Evolutionary conservation across 2,113 vertebrate genomes (phyloP).

Genomic region (Antidorcas marsupialis): DNA sequence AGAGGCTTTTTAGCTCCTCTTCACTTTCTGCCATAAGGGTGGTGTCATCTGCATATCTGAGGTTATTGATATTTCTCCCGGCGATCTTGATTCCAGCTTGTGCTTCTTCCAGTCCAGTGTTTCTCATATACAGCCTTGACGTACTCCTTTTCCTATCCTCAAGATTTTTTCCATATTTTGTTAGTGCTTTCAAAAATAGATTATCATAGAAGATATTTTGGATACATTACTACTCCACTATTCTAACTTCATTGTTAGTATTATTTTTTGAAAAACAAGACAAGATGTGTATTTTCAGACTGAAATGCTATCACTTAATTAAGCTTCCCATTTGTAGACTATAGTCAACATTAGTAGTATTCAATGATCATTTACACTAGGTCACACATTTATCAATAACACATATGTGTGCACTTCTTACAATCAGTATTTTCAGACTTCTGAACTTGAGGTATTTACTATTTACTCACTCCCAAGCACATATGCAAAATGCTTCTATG

Average conservation of each 20-base stretch:
- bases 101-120: too few relatives aligned
- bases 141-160: neutral
- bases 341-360: neutral
- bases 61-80: too few relatives aligned
- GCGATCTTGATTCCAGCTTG: too few relatives aligned
- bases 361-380: neutral
- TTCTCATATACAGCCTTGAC: too few relatives aligned
- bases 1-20: too few relatives aligned
- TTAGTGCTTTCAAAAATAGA: neutral
- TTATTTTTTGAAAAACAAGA: constrained; percentile 19
- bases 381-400: neutral
- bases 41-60: too few relatives aligned
- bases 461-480: neutral
- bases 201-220: neutral
- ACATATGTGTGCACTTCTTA: neutral
- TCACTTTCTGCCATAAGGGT: too few relatives aligned
- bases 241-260: neutral
- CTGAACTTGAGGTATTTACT: neutral
- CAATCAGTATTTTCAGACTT: neutral
- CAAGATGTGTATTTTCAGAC: neutral
- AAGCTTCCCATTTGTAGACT: neutral
- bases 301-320: neutral
- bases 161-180: neutral
- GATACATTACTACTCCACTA: neutral
- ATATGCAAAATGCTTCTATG: neutral